Base-by-base conservation (phyloP, 2,797 vertebrate species). In the Urosaurus nigricauda region DNA sequence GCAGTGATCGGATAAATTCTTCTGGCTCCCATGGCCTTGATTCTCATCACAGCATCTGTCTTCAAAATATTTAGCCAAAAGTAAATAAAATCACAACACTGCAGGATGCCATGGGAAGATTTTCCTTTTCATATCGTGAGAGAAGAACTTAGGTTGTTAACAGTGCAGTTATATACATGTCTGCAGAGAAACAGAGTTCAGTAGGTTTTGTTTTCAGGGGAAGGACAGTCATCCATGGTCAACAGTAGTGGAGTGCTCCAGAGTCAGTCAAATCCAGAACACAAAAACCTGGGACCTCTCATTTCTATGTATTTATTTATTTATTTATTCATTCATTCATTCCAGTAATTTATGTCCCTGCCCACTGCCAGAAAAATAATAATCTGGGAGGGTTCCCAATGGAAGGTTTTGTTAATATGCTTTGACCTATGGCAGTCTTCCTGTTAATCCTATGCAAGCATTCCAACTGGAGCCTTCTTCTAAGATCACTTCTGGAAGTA, bases 21-120 rank as follows among this genome's bases (percentile, higher is more conserved):
- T 92, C 47, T 91, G 85, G 79, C 81, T 93, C 26, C 74, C 58
- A 90, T 87, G 70, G 89, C 9, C 8, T 3, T 0, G 0, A 53
- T 94, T 87, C 56, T 88, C 83, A 88, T 68, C 84, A 43, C 60
- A 60, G 35, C 79, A 87, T 87, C 87, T 93, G 88, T 51, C 85
- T 93, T 73, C 16, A 89, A 93, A 94, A 26, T 43, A 7, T 70
- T 87, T 63, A 29, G 29, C 5, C 84, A 87, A 77, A 51, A 87
- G n/a, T 86, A 84, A 85, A 19, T 63, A 5, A 74, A 81, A 63
- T 16, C 40, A 9, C 11, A 71, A 91, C 83, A 75, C 37, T 43
- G 32, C 71, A 78, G 84, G 71, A 7, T 92, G 71, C 56, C 84
- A 51, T 79, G 51, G 43, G 75, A 60, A 78, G 37, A 85, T 65